phyloP scores from a whole-genome alignment of 2,797 vertebrate species.

The Paramormyrops hopkinsi region DNA sequence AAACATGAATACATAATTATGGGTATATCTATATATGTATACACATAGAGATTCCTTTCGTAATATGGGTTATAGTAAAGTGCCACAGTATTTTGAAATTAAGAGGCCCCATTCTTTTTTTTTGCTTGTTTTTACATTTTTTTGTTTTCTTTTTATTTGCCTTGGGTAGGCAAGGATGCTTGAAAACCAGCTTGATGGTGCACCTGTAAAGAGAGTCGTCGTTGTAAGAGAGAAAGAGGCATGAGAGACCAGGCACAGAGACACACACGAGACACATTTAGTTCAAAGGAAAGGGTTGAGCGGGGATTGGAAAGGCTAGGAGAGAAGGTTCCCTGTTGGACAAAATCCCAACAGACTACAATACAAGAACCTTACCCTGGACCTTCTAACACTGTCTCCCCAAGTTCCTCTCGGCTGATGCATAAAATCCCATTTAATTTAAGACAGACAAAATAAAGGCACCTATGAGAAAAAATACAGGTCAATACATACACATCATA shows the following conservation, averaged over 20 bases:
- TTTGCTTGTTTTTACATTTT: conserved; percentile 20
- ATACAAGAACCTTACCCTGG: conserved; percentile 94
- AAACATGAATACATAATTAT: conserved; percentile 44
- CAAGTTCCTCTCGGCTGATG: conserved; percentile 72
- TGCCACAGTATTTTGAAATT: conserved; percentile 46
- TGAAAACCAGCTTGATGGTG: conserved; percentile 84
- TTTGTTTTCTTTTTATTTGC: conserved; percentile 27
- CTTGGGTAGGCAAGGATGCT: conserved; percentile 55
- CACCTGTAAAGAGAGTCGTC: conserved; percentile 89
- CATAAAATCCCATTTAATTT: conserved; percentile 64
- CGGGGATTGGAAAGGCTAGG: conserved; percentile 50
- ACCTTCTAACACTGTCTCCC: conserved; percentile 76
- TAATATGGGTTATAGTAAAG: conserved; percentile 42
- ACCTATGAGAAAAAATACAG: conserved; percentile 93
- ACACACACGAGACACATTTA: conserved; percentile 58
- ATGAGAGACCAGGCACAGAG: conserved; percentile 48
- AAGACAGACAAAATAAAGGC: conserved; percentile 93
- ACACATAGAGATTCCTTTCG: conserved; percentile 38
- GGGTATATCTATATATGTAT: conserved; percentile 48
- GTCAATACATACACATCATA: conserved; percentile 59
- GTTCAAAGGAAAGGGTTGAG: conserved; percentile 56
- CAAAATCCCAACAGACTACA: conserved; percentile 79
- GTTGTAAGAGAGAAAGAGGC: conserved; percentile 47
- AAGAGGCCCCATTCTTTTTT: conserved; percentile 41
- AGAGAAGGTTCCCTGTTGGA: conserved; percentile 68